Conservation (phyloP, 2,113 vertebrate genomes). For the Syngnathus floridae region DNA sequence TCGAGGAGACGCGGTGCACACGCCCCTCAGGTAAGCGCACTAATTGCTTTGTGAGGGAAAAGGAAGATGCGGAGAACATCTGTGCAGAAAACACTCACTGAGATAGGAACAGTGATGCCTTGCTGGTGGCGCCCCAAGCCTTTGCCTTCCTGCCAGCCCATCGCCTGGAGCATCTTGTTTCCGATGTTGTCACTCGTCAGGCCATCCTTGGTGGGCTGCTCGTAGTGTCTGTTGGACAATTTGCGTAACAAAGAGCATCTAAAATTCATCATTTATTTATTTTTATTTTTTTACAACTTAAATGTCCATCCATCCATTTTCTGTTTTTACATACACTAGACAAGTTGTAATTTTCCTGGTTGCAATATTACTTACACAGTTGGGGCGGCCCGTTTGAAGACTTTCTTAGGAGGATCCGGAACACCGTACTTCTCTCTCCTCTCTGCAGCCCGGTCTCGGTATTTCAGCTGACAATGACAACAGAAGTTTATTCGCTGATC, state of each 20-base stretch:
- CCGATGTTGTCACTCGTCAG: constrained; percentile 89
- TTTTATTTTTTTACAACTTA: too few relatives aligned
- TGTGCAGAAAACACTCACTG: constrained; percentile 62
- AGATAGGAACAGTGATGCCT: constrained; percentile 87
- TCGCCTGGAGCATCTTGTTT: constrained; percentile 92
- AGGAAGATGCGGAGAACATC: constrained; percentile 19
- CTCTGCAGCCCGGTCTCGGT: constrained; percentile 91
- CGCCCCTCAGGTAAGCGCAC: constrained; percentile 21
- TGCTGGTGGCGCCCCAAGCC: constrained; percentile 88
- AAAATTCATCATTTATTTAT: not conserved
- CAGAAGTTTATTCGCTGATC: not conserved
- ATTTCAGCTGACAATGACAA: constrained; percentile 77
- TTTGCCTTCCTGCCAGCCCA: constrained; percentile 92
- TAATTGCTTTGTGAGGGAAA: constrained; percentile 39
- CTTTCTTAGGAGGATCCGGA: constrained; percentile 87
- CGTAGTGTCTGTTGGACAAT: constrained; percentile 76
- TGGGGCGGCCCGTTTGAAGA: constrained; percentile 63
- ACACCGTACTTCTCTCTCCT: constrained; percentile 89
- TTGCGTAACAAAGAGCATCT: not conserved
- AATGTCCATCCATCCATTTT: too few relatives aligned
- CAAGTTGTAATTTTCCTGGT: not conserved
- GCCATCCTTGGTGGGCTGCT: constrained; percentile 89
- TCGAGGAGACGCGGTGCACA: constrained; percentile 29
- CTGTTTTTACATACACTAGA: too few relatives aligned
- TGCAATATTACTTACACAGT: constrained; percentile 33